Percentiles rank a stretch among this genome's conserved stretches.
These are phyloP conservation scores for Drosophila greeni DNA, from an alignment of 2,888 invertebrate genomes.

Conservation along the genomic window DNA sequence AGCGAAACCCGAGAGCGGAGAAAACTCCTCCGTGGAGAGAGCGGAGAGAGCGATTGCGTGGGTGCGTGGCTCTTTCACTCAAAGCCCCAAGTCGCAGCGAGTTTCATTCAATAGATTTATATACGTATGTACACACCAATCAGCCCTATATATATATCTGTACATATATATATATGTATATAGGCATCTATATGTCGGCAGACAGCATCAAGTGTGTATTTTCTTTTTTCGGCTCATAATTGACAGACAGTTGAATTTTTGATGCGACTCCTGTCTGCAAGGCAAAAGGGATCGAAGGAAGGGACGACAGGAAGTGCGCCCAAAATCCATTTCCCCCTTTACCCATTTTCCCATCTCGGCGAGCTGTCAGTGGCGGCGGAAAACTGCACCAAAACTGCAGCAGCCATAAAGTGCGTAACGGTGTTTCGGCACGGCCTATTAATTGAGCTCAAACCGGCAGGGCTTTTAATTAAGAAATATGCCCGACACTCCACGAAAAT, in stretches of 20 bases:
- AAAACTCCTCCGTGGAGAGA: slow-evolving; percentile 19
- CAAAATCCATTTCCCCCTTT: slow-evolving; percentile 13
- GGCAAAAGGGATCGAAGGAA: background rate
- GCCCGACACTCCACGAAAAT: slow-evolving; percentile 10
- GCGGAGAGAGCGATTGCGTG: slow-evolving; percentile 20
- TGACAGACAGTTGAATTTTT: slow-evolving; percentile 66
- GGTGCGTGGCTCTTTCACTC: slow-evolving; percentile 58
- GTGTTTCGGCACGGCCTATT: slow-evolving; percentile 36
- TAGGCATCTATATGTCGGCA: slow-evolving; percentile 23
- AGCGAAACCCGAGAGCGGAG: slow-evolving; percentile 15
- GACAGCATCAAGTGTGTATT: slow-evolving; percentile 57
- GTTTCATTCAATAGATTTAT: slow-evolving; percentile 66
- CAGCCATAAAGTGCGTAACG: slow-evolving; percentile 52
- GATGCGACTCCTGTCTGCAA: slow-evolving; percentile 56
- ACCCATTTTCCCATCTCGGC: slow-evolving; percentile 5
- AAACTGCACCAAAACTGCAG: slow-evolving; percentile 17
- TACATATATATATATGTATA: slow-evolving; percentile 6
- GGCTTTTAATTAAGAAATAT: slow-evolving; percentile 61
- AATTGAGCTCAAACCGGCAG: slow-evolving; percentile 54
- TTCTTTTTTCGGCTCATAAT: slow-evolving; percentile 55
- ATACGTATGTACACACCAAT: slow-evolving; percentile 9
- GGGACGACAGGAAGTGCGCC: slow-evolving; percentile 22
- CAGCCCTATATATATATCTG: slow-evolving; percentile 4
- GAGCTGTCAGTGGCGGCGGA: slow-evolving; percentile 15
- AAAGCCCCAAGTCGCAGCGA: slow-evolving; percentile 44